Conservation (phyloP, 2,888 invertebrate species). For the Xestobium rufovillosum region DNA sequence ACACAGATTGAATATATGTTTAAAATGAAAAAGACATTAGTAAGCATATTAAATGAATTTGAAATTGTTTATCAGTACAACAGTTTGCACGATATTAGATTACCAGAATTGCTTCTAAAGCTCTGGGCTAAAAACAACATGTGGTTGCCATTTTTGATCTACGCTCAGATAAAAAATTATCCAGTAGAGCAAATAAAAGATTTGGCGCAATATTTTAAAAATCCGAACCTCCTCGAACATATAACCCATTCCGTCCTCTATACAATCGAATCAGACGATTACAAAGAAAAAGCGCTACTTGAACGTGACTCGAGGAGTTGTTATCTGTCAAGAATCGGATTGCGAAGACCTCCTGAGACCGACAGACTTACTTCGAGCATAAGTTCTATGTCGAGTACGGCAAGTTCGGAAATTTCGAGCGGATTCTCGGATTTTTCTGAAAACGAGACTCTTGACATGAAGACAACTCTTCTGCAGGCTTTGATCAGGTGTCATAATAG, state of each 20-base stretch:
- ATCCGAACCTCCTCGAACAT: conserved; percentile 53
- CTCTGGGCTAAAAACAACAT: conserved; percentile 53
- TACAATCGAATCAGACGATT: conserved; percentile 34
- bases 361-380: conserved; percentile 20
- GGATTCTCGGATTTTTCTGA: conserved; percentile 43
- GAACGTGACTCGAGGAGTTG: conserved; percentile 39
- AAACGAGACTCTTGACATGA: conserved; percentile 39
- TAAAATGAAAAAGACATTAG: conserved; percentile 40
- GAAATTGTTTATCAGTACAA: conserved; percentile 57
- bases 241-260: conserved; percentile 45
- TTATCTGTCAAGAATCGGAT: conserved; percentile 38
- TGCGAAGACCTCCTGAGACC: conserved; percentile 28
- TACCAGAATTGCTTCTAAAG: conserved; percentile 53
- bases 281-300: conserved; percentile 29
- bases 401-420: conserved; percentile 38
- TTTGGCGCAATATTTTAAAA: conserved; percentile 51
- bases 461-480: conserved; percentile 49
- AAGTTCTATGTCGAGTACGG: conserved; percentile 27
- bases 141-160: conserved; percentile 65
- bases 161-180: conserved; percentile 63
- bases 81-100: conserved; percentile 47
- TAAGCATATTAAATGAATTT: conserved; percentile 48
- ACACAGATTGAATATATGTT: conserved; percentile 28
- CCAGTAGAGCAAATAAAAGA: conserved; percentile 55
- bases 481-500: conserved; percentile 61